Conservation (phyloP, 2,888 invertebrate genomes). For the Lamproptera curius region DNA sequence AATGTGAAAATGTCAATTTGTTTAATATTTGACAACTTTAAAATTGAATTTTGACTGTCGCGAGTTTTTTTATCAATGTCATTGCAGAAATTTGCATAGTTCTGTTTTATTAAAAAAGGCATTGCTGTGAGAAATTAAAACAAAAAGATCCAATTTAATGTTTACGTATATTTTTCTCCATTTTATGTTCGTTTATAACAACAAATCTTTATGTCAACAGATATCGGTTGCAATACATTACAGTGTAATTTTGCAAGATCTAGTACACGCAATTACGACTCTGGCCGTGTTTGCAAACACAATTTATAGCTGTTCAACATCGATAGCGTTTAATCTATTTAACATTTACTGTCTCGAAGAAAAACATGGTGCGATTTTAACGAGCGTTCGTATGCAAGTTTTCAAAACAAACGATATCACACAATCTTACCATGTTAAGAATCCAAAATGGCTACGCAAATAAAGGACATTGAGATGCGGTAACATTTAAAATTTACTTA, state of each 20-base stretch:
- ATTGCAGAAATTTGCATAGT: neutral
- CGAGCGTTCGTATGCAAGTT: conserved; percentile 52
- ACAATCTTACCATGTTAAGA: conserved; percentile 39
- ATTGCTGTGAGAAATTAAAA: conserved; percentile 44
- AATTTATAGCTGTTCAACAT: conserved; percentile 34
- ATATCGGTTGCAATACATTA: conserved; percentile 51
- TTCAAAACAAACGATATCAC: conserved; percentile 42
- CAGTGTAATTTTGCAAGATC: conserved; percentile 45
- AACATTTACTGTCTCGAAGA: conserved; percentile 42
- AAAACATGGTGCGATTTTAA: conserved; percentile 48
- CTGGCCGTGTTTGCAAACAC: conserved; percentile 30
- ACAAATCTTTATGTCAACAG: conserved; percentile 63
- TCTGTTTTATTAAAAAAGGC: too few species aligned
- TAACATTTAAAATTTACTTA: conserved; percentile 38
- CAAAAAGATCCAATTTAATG: conserved; percentile 65
- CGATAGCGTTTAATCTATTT: conserved; percentile 33
- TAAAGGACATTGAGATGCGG: conserved; percentile 38
- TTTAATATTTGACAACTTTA: too few species aligned
- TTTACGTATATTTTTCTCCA: conserved; percentile 72
- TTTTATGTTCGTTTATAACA: conserved; percentile 68
- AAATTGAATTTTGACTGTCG: too few species aligned
- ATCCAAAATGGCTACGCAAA: conserved; percentile 43
- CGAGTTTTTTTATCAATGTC: too few species aligned
- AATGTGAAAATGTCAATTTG: too few species aligned
- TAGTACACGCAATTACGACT: conserved; percentile 35